Base-by-base conservation (phyloP, 2,113 vertebrate species). In the Notiomystis cincta region DNA sequence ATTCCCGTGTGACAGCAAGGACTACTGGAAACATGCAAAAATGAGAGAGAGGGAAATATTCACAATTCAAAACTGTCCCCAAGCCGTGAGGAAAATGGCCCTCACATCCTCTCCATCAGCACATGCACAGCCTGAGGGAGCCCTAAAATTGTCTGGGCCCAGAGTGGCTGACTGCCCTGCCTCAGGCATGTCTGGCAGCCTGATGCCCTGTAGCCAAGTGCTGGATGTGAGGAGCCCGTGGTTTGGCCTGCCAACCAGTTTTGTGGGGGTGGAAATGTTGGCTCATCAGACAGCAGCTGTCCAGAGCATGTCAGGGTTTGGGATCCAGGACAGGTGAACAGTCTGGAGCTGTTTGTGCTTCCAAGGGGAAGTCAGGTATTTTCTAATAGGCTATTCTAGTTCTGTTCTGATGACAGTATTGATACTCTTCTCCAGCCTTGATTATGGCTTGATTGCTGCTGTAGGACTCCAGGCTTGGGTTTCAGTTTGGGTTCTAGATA, bases 31-130 rank as follows among this genome's bases (percentile, higher is more conserved):
- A 76, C 10, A 6, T 7, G 25, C 11, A 24, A 28, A 71, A 95
- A 38, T 64, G 40, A 48, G 47, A 65, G 33, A 23, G 48, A 53
- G 25, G 37, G 37, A 89, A 69, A 37, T 10, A 8, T 0, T 1
- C 28, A 23, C 61, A 69, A 38, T 14, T 51, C 20, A 44, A 33
- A 84, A 71, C 31, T 48, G 28, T 7, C 33, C 65, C 57, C 37
- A 57, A 13, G 28, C 35, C 0, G 0, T 42, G 33, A 40, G 15
- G n/a, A 38, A 79, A 79, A 67, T 1, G 13, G 21, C 22, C 48
- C 50, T 40, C 27, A 24, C 3, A 0, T 60, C 56, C 42, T 78
- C 48, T 69, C 1, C 0, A 35, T n/a, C 60, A 70, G 7, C 0
- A 1, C 23, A 35, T 1, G 3, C 37, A 31, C 35, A 67, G 9